These are phyloP conservation scores for Dasypogon diadema DNA, from an alignment of 2,888 invertebrate species.

Conservation along the genomic window DNA sequence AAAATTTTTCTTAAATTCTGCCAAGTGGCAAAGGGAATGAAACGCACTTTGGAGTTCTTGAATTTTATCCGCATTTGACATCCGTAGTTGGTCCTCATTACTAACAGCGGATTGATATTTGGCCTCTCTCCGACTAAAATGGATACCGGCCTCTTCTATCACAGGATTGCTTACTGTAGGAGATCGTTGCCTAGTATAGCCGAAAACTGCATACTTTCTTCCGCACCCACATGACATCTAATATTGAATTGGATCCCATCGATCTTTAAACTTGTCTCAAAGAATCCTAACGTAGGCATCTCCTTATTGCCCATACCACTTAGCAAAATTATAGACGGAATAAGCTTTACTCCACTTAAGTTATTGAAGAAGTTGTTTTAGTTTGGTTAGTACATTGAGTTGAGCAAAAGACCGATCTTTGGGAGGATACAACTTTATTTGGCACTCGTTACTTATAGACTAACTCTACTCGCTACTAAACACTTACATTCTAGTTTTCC, in stretches of 20 bases:
- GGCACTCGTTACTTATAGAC: too few relatives aligned
- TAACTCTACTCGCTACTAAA: too few relatives aligned
- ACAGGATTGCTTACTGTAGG: not conserved
- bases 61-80: too few relatives aligned
- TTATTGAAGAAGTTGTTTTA: not conserved
- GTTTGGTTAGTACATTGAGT: too few relatives aligned
- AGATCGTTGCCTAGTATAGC: not conserved
- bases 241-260: not conserved
- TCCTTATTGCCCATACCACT: not conserved
- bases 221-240: not conserved
- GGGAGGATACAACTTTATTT: too few relatives aligned
- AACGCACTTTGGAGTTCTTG: not conserved
- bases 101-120: too few relatives aligned
- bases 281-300: not conserved
- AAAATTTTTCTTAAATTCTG: not conserved
- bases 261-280: not conserved
- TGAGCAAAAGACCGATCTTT: too few relatives aligned
- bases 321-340: not conserved
- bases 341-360: not conserved
- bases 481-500: too few relatives aligned
- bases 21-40: not conserved
- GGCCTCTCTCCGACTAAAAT: not conserved
- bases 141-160: not conserved
- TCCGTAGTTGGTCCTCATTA: too few relatives aligned
- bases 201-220: not conserved